These are phyloP conservation scores for Vidua macroura DNA, from an alignment of 2,113 vertebrate genomes.

Conservation along the genomic window DNA sequence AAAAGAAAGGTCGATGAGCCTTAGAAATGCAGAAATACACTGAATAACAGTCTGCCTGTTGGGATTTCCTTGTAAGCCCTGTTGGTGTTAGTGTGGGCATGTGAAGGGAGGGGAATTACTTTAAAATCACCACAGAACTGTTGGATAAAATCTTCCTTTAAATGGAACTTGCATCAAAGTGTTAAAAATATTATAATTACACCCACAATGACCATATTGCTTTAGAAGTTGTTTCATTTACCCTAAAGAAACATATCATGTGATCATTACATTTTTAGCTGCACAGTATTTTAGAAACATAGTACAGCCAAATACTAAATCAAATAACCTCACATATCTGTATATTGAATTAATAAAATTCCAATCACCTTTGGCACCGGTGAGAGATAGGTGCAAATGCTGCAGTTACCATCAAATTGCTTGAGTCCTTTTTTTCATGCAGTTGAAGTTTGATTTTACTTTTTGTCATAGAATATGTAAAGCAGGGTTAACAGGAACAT, in stretches of 20 bases:
- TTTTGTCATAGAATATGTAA: background rate
- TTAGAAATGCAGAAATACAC: constrained; percentile 66
- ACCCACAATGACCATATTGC: background rate
- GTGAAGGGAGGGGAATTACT: background rate
- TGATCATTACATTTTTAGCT: background rate
- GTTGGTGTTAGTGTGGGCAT: background rate
- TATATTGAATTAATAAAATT: constrained; percentile 15
- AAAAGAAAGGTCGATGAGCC: constrained; percentile 61
- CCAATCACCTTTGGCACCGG: constrained; percentile 17
- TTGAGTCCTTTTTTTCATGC: background rate
- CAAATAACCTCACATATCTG: background rate
- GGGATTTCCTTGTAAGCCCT: constrained; percentile 32
- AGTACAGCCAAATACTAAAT: constrained; percentile 8
- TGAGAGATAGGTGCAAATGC: background rate
- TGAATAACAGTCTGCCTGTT: constrained; percentile 50
- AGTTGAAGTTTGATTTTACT: background rate
- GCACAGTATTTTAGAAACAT: background rate
- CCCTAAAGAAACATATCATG: background rate
- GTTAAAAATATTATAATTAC: background rate
- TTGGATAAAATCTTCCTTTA: background rate
- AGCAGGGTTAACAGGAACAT: background rate
- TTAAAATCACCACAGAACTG: background rate
- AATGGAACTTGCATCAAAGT: background rate
- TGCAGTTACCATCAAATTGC: background rate
- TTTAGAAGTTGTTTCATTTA: background rate